Percentiles rank a stretch among this genome's conserved stretches.
These are phyloP conservation scores for Bungarus multicinctus DNA, from an alignment of 2,113 vertebrate species.

Conservation along the genomic window DNA sequence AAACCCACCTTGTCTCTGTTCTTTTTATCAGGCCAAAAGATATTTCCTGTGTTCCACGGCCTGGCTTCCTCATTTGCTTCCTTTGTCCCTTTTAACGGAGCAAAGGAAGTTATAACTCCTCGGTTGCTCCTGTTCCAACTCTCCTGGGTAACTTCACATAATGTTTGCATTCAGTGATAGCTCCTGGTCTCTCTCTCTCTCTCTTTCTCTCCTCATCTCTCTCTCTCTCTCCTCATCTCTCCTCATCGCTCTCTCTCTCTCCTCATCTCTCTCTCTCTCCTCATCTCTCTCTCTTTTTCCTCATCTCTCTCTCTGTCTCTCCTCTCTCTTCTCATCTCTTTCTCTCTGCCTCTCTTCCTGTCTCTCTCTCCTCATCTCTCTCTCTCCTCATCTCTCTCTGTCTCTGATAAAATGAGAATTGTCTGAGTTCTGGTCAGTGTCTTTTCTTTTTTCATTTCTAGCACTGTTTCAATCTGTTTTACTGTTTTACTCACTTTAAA, in stretches of 20 bases:
- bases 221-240: no score
- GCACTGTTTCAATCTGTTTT: background rate
- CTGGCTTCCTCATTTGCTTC: conserved; percentile 96
- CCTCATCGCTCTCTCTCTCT: no score
- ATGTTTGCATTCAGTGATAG: conserved; percentile 36
- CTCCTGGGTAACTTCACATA: conserved; percentile 62
- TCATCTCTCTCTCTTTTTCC: no score
- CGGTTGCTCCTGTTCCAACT: conserved; percentile 59
- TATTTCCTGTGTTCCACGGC: conserved; percentile 91
- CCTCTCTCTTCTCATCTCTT: no score
- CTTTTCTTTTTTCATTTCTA: background rate
- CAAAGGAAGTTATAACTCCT: conserved; percentile 85
- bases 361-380: no score
- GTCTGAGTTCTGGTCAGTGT: conserved; percentile 10
- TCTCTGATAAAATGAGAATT: background rate
- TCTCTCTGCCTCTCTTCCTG: no score
- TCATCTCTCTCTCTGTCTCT: conserved; percentile 17
- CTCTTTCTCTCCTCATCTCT: background rate
- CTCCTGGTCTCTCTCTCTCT: conserved; percentile 19
- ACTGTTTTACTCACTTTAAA: background rate
- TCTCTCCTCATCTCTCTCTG: no score
- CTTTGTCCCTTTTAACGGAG: conserved; percentile 87
- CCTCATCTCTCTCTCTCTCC: no score
- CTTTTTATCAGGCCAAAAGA: conserved; percentile 85
- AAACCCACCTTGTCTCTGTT: conserved; percentile 74